A percentile compares a stretch with the other conserved stretches of the same genome.
These are phyloP conservation scores for Tinea trinotella DNA, from an alignment of 2,888 invertebrate species.

Conservation along the genomic window DNA sequence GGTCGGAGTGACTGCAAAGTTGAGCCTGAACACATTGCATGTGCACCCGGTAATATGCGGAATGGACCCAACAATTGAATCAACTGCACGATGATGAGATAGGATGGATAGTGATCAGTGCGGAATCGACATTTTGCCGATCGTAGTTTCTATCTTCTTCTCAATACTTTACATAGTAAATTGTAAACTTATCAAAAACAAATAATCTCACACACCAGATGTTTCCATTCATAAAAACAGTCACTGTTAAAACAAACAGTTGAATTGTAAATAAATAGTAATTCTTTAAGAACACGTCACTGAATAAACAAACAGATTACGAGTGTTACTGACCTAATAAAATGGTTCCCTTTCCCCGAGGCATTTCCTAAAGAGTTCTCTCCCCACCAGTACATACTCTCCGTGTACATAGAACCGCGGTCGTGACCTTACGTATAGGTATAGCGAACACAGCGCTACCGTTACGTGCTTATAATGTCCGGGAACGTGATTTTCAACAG, in stretches of 20 bases:
- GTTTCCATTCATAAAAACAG: slow-evolving; percentile 7
- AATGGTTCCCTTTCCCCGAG: slow-evolving; percentile 62
- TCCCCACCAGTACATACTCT: slow-evolving; percentile 60
- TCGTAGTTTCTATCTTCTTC: too few relatives aligned
- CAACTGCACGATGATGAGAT: too few relatives aligned
- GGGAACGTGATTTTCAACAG: background rate
- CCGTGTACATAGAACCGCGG: slow-evolving; percentile 58
- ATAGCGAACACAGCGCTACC: slow-evolving; percentile 8
- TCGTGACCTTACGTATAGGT: slow-evolving; percentile 50
- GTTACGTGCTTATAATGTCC: slow-evolving; percentile 2
- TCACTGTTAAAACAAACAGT: background rate
- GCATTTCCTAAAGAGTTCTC: slow-evolving; percentile 61
- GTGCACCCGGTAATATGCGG: too few relatives aligned
- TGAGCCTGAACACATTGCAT: too few relatives aligned
- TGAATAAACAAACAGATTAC: slow-evolving; percentile 57
- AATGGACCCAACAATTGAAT: too few relatives aligned
- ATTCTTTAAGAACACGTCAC: slow-evolving; percentile 19
- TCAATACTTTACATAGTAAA: too few relatives aligned
- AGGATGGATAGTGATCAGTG: too few relatives aligned
- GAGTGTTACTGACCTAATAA: slow-evolving; percentile 69
- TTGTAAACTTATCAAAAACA: background rate
- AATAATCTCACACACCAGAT: background rate
- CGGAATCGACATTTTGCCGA: too few relatives aligned
- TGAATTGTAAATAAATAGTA: slow-evolving; percentile 3
- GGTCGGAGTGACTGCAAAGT: too few relatives aligned